Conservation (phyloP, 2,888 invertebrate genomes). For the Mesoligia furuncula region DNA sequence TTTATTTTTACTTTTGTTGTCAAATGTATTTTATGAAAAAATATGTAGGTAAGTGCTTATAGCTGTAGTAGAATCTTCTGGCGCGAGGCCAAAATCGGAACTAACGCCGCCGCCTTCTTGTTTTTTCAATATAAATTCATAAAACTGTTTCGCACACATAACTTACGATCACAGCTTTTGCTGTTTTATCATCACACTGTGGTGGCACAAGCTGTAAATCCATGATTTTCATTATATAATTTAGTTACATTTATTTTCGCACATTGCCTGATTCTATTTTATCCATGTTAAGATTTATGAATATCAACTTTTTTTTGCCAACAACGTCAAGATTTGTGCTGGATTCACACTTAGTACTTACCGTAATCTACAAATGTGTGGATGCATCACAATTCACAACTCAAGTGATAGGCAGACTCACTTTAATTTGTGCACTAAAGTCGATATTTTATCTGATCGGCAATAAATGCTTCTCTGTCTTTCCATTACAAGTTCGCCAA, state of each 20-base stretch:
- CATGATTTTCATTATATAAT: background rate
- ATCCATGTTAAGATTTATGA: background rate
- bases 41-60: no score
- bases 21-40: no score
- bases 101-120: background rate
- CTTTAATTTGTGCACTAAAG: background rate
- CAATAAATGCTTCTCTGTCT: no score
- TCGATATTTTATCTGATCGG: background rate
- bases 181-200: background rate
- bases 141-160: background rate
- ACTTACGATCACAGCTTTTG: background rate
- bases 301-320: background rate
- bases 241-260: background rate
- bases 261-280: background rate
- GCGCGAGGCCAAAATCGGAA: background rate
- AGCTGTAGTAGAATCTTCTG: no score
- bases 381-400: background rate
- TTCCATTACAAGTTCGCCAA: no score
- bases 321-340: background rate
- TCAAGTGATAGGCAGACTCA: background rate
- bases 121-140: background rate
- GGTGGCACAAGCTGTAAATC: background rate
- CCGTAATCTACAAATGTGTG: background rate
- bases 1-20: no score
- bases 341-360: background rate